Conservation (phyloP, 2,797 vertebrate species). For the Numenius phaeopus region DNA sequence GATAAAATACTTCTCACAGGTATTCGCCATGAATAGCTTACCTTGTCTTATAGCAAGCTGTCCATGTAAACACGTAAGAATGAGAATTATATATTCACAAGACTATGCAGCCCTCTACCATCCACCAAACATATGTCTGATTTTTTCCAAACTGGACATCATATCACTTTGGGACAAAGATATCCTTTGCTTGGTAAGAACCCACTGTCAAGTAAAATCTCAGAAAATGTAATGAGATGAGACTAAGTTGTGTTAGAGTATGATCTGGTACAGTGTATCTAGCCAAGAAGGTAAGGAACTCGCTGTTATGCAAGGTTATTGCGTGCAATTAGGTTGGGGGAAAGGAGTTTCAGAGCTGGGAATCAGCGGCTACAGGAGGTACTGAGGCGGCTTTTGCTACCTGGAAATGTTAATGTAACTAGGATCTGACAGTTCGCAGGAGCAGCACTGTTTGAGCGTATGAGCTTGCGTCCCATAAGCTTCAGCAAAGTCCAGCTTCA, state of each 20-base stretch:
- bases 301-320: neutral
- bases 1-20: neutral
- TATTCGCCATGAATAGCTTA: neutral
- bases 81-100: neutral
- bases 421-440: neutral
- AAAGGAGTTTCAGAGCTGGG: neutral
- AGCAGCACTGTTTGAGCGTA: neutral
- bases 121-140: neutral
- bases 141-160: neutral
- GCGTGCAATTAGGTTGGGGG: neutral
- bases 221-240: neutral
- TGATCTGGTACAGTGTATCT: neutral
- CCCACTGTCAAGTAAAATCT: neutral
- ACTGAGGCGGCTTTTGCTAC: neutral
- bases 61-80: neutral
- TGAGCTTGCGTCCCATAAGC: neutral
- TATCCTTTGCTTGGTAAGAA: neutral
- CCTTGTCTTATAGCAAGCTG: neutral
- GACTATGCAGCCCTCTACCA: neutral
- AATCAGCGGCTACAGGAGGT: neutral
- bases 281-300: neutral
- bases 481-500: neutral
- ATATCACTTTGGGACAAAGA: neutral
- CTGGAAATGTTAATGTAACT: neutral
- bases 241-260: neutral